Base-by-base conservation (phyloP, 2,888 invertebrate genomes). In the Netelia virgata region DNA sequence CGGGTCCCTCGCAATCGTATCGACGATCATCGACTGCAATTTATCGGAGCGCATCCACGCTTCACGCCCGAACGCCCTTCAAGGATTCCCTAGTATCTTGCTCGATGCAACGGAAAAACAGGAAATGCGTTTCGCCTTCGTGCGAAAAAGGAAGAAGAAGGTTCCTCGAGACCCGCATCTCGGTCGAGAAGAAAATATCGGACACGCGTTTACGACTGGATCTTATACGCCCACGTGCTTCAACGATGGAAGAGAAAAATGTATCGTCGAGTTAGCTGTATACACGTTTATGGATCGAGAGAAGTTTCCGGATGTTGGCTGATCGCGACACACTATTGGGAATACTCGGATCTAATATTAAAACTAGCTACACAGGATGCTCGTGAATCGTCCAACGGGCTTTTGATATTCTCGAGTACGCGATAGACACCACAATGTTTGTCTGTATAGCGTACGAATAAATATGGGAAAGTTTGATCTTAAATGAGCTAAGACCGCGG, bases 391-490 rank as follows among this genome's bases (percentile, higher is more conserved):
- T 59, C 20, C 50, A 36, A 16, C 68, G 20, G 5, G 28, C 28
- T 59, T 18, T 68, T 14, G n/a, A 14, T 66, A 66, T 68, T 57
- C 36, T 61, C 43, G 20, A 36, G 3, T 36, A 55, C 41, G 18
- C 43, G 47, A n/a, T 23, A 61, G 55, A 23, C 14, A 16, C 14
- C 11, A 10, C n/a, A n/a, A 69, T n/a, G 10, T 8, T 41, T 5
- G 18, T 59, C 10, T 10, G 43, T 55, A 41, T 55, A 41, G 47
- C 23, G 20, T 57, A 0, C 41, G 20, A 16, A 73, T 73, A 59
- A 77, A 77, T 82, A 72, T 70, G 85, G 70, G 85, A 85, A 85
- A 85, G 85, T 85, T 79, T 53, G 75, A 79, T 78, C 70, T 79
- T 79, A 75, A 85, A 85, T 79, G 82, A 85, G 69, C 78, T 72